Conservation (phyloP, 2,888 invertebrate genomes). For the Camptogramma bilineatum region DNA sequence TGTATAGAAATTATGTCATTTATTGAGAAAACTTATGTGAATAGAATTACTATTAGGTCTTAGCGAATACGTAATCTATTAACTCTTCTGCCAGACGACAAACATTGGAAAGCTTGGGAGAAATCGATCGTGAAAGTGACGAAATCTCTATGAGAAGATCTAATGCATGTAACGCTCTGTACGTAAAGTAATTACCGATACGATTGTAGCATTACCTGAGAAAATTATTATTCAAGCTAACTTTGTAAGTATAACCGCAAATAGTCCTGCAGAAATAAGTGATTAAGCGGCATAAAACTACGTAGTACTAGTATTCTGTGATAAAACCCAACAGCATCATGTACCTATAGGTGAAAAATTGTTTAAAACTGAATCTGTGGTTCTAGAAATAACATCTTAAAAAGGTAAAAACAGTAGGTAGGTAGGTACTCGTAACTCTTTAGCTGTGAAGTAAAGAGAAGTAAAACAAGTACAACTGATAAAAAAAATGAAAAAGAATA, state of each 20-base stretch:
- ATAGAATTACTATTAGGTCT: conserved; percentile 14
- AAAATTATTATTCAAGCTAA: background rate
- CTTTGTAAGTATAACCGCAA: too few species aligned
- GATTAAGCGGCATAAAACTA: too few species aligned
- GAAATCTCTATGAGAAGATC: conserved; percentile 66
- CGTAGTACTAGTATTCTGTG: too few species aligned
- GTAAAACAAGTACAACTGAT: background rate
- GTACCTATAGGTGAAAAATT: too few species aligned
- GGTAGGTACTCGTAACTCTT: too few species aligned
- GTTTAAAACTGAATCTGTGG: too few species aligned
- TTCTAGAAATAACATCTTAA: too few species aligned
- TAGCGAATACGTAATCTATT: conserved; percentile 31
- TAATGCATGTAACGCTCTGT: conserved; percentile 41
- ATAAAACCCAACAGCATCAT: too few species aligned
- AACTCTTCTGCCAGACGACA: conserved; percentile 44
- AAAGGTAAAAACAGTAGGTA: too few species aligned
- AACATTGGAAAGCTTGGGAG: conserved; percentile 65
- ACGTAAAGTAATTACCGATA: conserved; percentile 29
- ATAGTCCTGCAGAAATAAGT: too few species aligned
- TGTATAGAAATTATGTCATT: background rate
- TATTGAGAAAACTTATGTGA: conserved; percentile 1
- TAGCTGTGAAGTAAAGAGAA: too few species aligned
- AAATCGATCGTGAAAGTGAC: conserved; percentile 77
- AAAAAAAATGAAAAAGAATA: background rate
- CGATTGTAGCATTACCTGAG: conserved; percentile 8